Conservation (phyloP, 2,888 invertebrate genomes). For the Cheilosia pagana region DNA sequence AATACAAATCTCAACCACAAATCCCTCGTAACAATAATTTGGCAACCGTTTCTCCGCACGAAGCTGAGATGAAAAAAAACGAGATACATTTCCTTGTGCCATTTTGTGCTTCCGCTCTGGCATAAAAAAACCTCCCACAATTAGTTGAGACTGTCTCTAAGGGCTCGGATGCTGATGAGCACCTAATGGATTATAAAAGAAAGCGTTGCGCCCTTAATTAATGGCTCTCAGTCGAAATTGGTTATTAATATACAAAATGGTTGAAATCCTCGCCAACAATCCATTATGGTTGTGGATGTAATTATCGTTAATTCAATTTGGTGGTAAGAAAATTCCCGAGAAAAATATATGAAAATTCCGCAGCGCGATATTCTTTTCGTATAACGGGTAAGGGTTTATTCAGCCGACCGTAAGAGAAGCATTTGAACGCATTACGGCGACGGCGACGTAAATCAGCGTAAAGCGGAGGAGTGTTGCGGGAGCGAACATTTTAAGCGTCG, state of each 20-base stretch:
- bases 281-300: conserved; percentile 33
- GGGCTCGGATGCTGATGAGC: conserved; percentile 2
- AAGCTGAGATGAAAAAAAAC: not conserved
- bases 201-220: conserved; percentile 40
- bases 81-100: not conserved
- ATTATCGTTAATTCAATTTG: conserved; percentile 51
- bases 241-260: conserved; percentile 52
- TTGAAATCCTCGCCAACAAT: conserved; percentile 25
- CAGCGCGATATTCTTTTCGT: not conserved
- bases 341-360: not conserved
- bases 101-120: not conserved
- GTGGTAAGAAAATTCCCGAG: not conserved
- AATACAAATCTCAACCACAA: not conserved
- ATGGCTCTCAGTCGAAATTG: conserved; percentile 34
- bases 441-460: too few relatives aligned
- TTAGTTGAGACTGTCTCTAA: conserved; percentile 19
- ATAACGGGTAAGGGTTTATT: not conserved
- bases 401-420: too few relatives aligned
- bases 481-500: too few relatives aligned
- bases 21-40: not conserved
- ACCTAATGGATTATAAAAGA: conserved; percentile 51
- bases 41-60: not conserved
- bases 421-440: too few relatives aligned
- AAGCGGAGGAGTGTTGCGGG: too few relatives aligned
- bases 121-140: conserved; percentile 15